phyloP scores from a whole-genome alignment of 1,140 invertebrate genomes.

The Lysiphlebus fabarum region DNA sequence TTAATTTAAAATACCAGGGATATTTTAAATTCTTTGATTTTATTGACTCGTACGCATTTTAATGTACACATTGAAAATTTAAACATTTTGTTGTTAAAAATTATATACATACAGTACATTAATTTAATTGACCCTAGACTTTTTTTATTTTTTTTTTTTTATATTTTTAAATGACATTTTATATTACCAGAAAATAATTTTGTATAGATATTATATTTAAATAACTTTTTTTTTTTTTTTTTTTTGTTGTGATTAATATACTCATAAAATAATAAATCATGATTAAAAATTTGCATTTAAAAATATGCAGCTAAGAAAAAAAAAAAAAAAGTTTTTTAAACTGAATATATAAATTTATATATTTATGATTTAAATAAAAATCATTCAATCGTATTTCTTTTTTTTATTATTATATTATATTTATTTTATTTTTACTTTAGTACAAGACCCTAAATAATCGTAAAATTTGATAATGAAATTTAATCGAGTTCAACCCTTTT shows the following conservation, averaged over 20 bases:
- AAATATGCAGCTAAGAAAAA: too few species aligned
- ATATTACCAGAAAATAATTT: too few species aligned
- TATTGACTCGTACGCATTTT: conserved; percentile 18
- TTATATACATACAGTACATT: not conserved
- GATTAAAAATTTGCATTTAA: too few species aligned
- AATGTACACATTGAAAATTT: conserved; percentile 2
- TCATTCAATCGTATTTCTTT: too few species aligned
- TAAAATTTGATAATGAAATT: conserved; percentile 56
- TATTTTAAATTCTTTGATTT: conserved; percentile 23
- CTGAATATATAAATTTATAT: too few species aligned
- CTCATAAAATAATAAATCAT: too few species aligned
- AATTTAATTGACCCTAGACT: not conserved
- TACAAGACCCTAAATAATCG: conserved; percentile 40
- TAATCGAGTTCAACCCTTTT: conserved; percentile 46
- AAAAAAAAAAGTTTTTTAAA: too few species aligned
- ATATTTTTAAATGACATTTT: too few species aligned
- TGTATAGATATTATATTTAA: too few species aligned
- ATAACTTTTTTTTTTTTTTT: too few species aligned
- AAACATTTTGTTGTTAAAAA: conserved; percentile 9
- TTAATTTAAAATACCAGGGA: conserved; percentile 22
- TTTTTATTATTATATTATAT: not conserved
- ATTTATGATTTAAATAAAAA: too few species aligned
- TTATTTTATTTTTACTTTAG: conserved; percentile 3
- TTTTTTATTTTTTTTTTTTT: not conserved
- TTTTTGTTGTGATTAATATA: too few species aligned